Evolutionary conservation across 2,888 invertebrate species (phyloP), one percentile per base, ranked within the genome.

Genomic region (Iselma pallidipennis): DNA sequence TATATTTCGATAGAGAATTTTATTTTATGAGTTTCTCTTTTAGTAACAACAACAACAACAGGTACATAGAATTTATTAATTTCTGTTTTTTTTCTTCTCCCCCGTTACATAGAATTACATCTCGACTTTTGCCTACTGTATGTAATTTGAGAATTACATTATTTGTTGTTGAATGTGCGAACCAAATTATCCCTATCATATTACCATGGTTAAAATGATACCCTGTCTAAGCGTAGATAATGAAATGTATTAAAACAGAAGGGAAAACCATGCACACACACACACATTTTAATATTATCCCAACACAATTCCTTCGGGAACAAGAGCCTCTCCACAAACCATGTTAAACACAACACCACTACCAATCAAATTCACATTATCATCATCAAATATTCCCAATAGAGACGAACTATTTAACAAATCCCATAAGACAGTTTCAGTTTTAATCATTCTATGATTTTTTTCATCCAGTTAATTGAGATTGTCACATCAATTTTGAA

Each of bases 111-210:
- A n/a, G n/a, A n/a, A n/a, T n/a, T n/a, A n/a, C n/a, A n/a, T n/a
- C n/a, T 28, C 28, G 9, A 5, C 28, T 28, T 28, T 28, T 28
- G 28, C 48, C 48, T 48, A n/a, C 19, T 29, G 9, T 21, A n/a
- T 52, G 64, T 55, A 64, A 64, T 61, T 28, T 31, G 64, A 64
- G 64, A 64, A 64, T 61, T 64, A 61, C 64, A 55, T 64, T 64
- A 64, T 64, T 64, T 64, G 64, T 64, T 64, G 64, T 64, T 57
- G 61, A 64, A 64, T 64, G 64, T 64, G 64, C 64, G 57, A 64
- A 61, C 61, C 64, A 64, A 64, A 64, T 64, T 64, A 64, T 57
- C 61, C 55, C 51, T 60, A 64, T 64, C 64, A 49, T 55, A 49
- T 64, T 64, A 57, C 64, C 37, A 50, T 52, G 26, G 64, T 63